Conservation (phyloP, 2,113 vertebrate genomes). For the Delphinapterus leucas region DNA sequence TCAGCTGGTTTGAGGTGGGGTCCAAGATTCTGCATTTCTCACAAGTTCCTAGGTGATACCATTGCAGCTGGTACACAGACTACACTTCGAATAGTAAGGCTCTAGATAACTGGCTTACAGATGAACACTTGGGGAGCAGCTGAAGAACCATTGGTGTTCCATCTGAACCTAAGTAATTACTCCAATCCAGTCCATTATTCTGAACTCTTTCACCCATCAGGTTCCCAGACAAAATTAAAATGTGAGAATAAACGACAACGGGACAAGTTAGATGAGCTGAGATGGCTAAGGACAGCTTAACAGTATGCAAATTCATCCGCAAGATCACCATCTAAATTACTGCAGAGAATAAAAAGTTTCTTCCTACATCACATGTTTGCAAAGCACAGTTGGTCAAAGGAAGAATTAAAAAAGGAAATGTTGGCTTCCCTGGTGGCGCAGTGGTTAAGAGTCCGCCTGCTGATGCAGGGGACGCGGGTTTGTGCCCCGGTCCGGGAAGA, state of each 20-base stretch:
- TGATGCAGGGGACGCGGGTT: too few species aligned
- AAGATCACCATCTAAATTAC: neutral
- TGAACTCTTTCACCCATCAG: neutral
- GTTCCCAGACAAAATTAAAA: neutral
- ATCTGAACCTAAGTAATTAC: neutral
- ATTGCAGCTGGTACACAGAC: neutral
- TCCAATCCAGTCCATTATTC: neutral
- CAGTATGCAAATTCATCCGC: neutral
- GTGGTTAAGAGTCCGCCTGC: too few species aligned
- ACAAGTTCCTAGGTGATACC: neutral
- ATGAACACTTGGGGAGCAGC: neutral
- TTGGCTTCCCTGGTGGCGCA: neutral
- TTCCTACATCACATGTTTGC: neutral
- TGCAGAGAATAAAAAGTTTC: neutral
- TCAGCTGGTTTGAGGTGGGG: neutral
- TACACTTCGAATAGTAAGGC: neutral
- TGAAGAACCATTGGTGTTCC: neutral
- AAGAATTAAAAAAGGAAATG: neutral
- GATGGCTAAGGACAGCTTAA: neutral
- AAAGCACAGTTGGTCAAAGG: neutral
- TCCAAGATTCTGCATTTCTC: neutral
- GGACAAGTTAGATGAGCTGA: neutral
- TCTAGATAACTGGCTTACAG: neutral
- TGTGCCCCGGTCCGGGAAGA: too few species aligned
- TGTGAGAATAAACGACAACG: neutral